Base-by-base conservation (phyloP, 1,140 invertebrate genomes). In the Cotesia typhae region DNA sequence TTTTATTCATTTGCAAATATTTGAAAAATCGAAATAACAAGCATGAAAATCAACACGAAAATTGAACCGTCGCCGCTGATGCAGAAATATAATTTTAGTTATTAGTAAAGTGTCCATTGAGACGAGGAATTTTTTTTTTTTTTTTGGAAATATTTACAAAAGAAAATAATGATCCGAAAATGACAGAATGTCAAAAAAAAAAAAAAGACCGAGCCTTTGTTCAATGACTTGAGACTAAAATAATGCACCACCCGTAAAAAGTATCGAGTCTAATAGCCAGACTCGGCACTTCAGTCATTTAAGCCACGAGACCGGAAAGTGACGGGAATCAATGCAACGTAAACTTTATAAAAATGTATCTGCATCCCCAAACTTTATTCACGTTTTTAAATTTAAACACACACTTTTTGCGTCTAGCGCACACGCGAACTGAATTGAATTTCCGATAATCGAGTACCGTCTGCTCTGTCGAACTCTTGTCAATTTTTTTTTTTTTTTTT, bases 391-490 rank as follows among this genome's bases (percentile, higher is more conserved):
- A 59, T 59, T 9, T 59, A 7, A 59, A 55, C 63, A 5, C n/a
- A n/a, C 66, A 17, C 66, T 55, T 37, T 66, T 66, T 66, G 63
- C 53, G 47, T 72, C 61, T 66, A 35, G 53, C 28, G 53, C 17
- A 66, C 57, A 67, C 63, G 61, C 47, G 51, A 65, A 47, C 67
- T 38, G 57, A 51, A 60, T 14, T 59, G 65, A 72, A 72, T 72
- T 72, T 72, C 65, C 65, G 57, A 72, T 72, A 72, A 72, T 72
- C 71, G 65, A 72, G 37, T 72, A 67, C 71, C 57, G 55, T 63
- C 65, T 72, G 71, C 53, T 72, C 53, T 65, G 67, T 52, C 71
- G 35, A 14, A 20, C 17, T 64, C 41, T 38, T 41, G 14, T 55
- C 53, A n/a, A n/a, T 38, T 10, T 63, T 38, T 63, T 38, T 17